Evolutionary conservation across 1,140 invertebrate genomes (phyloP).

Genomic region (Panagrolaimus sp.): DNA sequence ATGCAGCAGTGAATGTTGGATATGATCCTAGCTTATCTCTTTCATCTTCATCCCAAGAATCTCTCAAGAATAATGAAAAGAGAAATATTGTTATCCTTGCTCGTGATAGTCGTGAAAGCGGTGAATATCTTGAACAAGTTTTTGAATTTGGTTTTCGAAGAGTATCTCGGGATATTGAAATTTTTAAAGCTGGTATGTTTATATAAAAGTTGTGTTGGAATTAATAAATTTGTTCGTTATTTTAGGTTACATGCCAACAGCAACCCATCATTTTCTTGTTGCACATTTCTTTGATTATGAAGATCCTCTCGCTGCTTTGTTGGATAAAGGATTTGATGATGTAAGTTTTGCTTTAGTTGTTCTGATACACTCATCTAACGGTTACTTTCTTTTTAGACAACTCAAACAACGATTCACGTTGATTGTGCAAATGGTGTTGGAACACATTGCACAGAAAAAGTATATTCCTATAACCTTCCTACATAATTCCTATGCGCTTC

Average conservation of each 20-base stretch:
- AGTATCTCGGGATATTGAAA: not conserved
- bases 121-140: not conserved
- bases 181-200: not conserved
- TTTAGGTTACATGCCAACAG: not conserved
- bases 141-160: not conserved
- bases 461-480: too few species aligned
- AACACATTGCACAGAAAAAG: too few species aligned
- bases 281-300: conserved; percentile 17
- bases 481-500: too few species aligned
- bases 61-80: not conserved
- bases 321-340: conserved; percentile 16
- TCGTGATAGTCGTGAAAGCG: conserved; percentile 31
- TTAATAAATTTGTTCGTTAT: not conserved
- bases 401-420: conserved; percentile 30
- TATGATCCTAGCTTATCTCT: too few species aligned
- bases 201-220: conserved; percentile 15
- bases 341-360: not conserved
- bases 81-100: not conserved
- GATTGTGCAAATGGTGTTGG: conserved; percentile 59
- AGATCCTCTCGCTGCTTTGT: conserved; percentile 27
- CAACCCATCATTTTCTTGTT: not conserved
- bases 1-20: conserved; percentile 18
- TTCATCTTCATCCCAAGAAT: too few species aligned
- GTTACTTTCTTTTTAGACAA: conserved; percentile 21
- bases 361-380: not conserved